phyloP scores from a whole-genome alignment of 2,113 vertebrate genomes.

The Miniopterus natalensis region DNA sequence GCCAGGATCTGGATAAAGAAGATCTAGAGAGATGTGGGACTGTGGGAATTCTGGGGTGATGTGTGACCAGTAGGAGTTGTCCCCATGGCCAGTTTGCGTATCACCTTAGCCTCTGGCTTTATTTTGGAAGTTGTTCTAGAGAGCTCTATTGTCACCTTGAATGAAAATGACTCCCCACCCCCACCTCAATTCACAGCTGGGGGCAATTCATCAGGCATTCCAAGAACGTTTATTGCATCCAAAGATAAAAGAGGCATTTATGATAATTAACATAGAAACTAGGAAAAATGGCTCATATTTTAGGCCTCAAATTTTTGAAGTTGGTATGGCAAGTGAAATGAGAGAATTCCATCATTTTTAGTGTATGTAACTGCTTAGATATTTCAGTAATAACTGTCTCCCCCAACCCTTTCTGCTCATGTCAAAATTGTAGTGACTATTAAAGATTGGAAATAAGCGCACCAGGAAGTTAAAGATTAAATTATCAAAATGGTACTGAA shows the following conservation, averaged over 20 bases:
- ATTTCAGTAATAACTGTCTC: neutral
- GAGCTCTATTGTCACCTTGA: neutral
- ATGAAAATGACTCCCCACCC: neutral
- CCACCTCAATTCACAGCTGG: neutral
- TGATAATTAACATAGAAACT: conserved; percentile 24
- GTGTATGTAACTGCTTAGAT: neutral
- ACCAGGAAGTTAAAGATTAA: conserved; percentile 10
- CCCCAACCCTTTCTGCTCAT: neutral
- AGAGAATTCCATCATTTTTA: conserved; percentile 32
- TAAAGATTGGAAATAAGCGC: neutral
- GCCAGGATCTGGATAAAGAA: neutral
- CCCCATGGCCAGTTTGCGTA: neutral
- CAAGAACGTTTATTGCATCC: neutral
- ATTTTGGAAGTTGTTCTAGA: conserved; percentile 7
- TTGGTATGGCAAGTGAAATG: conserved; percentile 13
- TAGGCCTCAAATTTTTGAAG: conserved; percentile 26
- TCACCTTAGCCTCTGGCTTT: neutral
- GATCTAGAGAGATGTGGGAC: neutral
- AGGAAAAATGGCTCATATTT: neutral
- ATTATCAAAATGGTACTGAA: conserved; percentile 22
- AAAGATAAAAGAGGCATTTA: conserved; percentile 22
- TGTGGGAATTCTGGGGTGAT: too few species aligned
- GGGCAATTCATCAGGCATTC: neutral
- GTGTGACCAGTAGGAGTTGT: neutral
- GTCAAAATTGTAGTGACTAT: neutral